Evolutionary conservation across 2,888 invertebrate species (phyloP).

Genomic region (Hirtodrosophila histrioides): DNA sequence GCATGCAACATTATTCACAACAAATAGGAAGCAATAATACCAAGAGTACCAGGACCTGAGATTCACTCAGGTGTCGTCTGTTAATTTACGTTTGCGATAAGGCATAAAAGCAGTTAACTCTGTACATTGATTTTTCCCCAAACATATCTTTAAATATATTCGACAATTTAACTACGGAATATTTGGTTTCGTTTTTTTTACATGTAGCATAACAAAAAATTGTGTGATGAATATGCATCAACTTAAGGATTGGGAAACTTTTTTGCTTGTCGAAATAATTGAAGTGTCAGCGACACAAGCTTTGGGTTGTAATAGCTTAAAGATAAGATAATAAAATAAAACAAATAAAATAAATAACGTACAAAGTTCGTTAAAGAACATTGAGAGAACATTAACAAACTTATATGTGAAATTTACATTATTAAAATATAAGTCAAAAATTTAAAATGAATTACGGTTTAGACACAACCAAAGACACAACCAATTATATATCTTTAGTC

Average conservation of each 20-base stretch:
- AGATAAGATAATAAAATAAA: not conserved
- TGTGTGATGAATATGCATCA: slow-evolving; percentile 44
- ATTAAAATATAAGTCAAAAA: too few relatives aligned
- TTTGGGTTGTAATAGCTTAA: slow-evolving; percentile 15
- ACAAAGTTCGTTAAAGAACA: not conserved
- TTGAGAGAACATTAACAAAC: not conserved
- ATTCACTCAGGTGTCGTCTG: slow-evolving; percentile 35
- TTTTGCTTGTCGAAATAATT: slow-evolving; percentile 43
- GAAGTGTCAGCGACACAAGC: slow-evolving; percentile 57
- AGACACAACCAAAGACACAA: too few relatives aligned
- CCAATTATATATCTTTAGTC: too few relatives aligned
- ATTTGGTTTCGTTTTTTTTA: slow-evolving; percentile 29
- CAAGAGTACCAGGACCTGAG: slow-evolving; percentile 14
- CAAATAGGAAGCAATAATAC: slow-evolving; percentile 77
- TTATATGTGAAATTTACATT: too few relatives aligned
- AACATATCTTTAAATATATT: slow-evolving; percentile 27
- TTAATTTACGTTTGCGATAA: slow-evolving; percentile 66
- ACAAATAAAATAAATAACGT: too few relatives aligned
- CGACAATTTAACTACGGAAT: slow-evolving; percentile 7
- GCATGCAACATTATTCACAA: slow-evolving; percentile 71
- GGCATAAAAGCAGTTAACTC: slow-evolving; percentile 27
- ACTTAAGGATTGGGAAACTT: slow-evolving; percentile 16
- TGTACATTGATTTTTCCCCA: slow-evolving; percentile 25
- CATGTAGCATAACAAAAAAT: slow-evolving; percentile 9
- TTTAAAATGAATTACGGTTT: too few relatives aligned